phyloP scores from a whole-genome alignment of 35 echinoderm and acorn worm genomes.

The Chiridota heheva region DNA sequence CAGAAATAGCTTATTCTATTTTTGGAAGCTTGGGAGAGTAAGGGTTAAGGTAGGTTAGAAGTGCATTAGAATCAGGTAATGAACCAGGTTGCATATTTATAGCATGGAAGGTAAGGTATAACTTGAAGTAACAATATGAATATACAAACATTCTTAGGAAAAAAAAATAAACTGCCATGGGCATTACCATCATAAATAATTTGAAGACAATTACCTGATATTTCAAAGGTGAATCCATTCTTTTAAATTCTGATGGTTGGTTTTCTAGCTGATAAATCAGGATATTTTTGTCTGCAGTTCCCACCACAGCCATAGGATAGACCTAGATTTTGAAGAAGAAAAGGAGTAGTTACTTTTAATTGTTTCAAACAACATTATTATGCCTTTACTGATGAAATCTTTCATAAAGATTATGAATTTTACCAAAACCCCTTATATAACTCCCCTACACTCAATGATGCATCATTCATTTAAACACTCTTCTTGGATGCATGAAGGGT shows the following conservation, averaged over 20 bases:
- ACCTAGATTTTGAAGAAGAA: slow-evolving; percentile 59
- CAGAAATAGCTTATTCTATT: no score
- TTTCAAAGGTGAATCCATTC: slow-evolving; percentile 95
- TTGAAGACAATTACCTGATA: slow-evolving; percentile 66
- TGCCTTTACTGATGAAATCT: background rate
- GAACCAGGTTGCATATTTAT: background rate
- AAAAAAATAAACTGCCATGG: background rate
- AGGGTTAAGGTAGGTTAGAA: no score
- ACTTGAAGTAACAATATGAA: no score
- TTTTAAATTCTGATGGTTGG: slow-evolving; percentile 80
- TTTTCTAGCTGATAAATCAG: slow-evolving; percentile 92
- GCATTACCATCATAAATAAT: background rate
- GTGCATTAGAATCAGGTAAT: no score
- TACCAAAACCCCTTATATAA: no score
- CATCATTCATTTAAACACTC: no score
- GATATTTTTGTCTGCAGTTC: slow-evolving; percentile 84
- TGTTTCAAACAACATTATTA: no score
- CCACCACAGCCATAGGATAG: slow-evolving; percentile 96
- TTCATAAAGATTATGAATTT: no score
- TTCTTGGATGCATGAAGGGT: no score
- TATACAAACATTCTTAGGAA: background rate
- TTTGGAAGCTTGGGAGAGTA: no score
- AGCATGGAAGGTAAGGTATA: background rate
- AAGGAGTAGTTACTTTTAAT: no score
- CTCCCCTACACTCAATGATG: no score